Evolutionary conservation across 2,113 vertebrate genomes (phyloP), one percentile per base, ranked within the genome.

Genomic region (Otolemur garnettii): DNA sequence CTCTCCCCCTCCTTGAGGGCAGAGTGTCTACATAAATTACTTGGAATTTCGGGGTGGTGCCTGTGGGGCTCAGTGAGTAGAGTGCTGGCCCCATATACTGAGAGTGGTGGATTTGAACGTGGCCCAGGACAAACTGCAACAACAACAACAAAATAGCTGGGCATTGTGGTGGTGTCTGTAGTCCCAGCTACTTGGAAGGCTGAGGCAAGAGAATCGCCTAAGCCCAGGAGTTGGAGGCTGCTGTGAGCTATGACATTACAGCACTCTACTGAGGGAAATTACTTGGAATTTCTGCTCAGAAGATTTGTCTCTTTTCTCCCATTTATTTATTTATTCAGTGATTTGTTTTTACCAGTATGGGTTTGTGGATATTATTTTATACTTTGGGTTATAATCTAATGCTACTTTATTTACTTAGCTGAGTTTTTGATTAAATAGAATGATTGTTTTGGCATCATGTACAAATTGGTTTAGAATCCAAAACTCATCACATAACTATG

Each of bases 391-490:
- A 90, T 71, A 83, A 79, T 33, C 66, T 57, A 79, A 22, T 45
- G 42, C n/a, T 78, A 64, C 45, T 93, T 93, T 89, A 81, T 91
- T 90, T 88, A 82, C 55, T 82, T 93, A 74, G 79, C 79, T 89
- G 90, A 71, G 35, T 91, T 81, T 95, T 81, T 80, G 19, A 96
- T 81, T 91, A 77, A 69, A 38, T 30, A 85, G 80, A 64, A 91
- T 75, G n/a, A 33, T 93, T 89, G 42, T 82, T 93, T 93, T 90
- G 90, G 69, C 53, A 42, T 74, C 14, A 12, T 15, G 30, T 33
- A 57, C 17, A 3, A 57, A 72, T 92, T 2, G 59, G 55, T 24
- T 79, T 72, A 88, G 72, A 95, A 75, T 53, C n/a, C 19, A 53
- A 79, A 91, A 33, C 5, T 53, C 87, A 72, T 77, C 30, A 21